Evolutionary conservation across 2,888 invertebrate genomes (phyloP), one percentile per base, ranked within the genome.

Genomic region (Lepidochrysops patricia): DNA sequence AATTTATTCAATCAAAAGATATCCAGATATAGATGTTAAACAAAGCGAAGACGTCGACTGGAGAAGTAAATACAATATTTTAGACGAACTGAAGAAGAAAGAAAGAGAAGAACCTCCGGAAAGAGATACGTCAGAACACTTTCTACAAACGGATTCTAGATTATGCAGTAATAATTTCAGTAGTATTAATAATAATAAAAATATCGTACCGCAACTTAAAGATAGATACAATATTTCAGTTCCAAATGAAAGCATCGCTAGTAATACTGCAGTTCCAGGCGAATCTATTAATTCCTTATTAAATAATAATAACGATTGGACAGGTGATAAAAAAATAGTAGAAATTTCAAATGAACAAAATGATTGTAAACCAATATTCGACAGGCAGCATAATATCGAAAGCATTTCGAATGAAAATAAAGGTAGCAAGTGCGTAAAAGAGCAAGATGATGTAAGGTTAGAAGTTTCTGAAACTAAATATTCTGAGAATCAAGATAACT

Each of bases 1-100:
- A 72, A 61, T 74, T 48, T 58, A 68, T 66, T 64, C 64, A 70
- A 54, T 23, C 2, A 4, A 5, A 54, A 61, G 66, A 52, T 67
- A 65, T 32, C 61, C 68, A 5, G 66, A 61, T 62, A 57, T 63
- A 13, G 67, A 70, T 58, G 37, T 26, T 35, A 56, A 59, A 54
- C 62, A 49, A 56, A 32, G 7, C 2, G 54, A 76, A 37, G 76
- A 73, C 61, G 63, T 61, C 26, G 84, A 87, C 66, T 89, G 89
- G 89, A 84, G 78, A 70, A 84, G 75, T 63, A 89, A 89, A 75
- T 89, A 89, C 62, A 78, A 82, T 57, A 88, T 89, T 67, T 73
- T 89, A 66, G 74, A 83, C 37, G 68, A 79, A 67, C 66, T 89
- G 50, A 86, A 84, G 63, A 73, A 74, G 61, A 72, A 71, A 57